phyloP scores from a whole-genome alignment of 2,797 vertebrate genomes.

The Smutsia gigantea region DNA sequence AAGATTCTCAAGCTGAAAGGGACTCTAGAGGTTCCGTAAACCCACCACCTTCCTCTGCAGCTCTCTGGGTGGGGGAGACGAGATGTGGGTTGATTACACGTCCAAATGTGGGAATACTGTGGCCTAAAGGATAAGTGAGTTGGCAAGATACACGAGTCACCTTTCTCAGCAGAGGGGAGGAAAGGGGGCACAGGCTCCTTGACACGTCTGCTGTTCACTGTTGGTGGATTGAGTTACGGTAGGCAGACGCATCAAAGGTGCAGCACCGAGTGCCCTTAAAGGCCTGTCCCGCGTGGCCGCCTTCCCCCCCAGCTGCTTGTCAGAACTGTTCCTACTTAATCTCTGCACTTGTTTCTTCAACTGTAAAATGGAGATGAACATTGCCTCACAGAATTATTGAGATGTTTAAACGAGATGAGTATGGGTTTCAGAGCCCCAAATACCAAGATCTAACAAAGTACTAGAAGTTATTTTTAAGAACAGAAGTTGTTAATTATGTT shows the following conservation, averaged over 20 bases:
- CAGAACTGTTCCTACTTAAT: background rate
- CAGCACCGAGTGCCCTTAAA: background rate
- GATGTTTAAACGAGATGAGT: background rate
- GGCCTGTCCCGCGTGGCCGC: background rate
- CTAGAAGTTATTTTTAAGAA: slow-evolving; percentile 12
- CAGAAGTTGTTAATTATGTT: background rate
- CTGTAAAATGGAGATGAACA: background rate
- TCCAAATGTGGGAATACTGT: background rate
- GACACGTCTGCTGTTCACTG: background rate
- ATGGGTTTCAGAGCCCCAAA: background rate
- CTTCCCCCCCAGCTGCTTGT: background rate
- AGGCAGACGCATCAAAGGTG: background rate
- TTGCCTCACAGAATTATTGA: background rate
- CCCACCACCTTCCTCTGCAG: background rate
- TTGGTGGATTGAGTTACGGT: background rate
- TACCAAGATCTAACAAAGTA: background rate
- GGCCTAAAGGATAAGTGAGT: slow-evolving; percentile 48
- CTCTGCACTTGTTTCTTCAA: background rate
- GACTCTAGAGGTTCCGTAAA: background rate
- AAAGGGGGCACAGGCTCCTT: background rate
- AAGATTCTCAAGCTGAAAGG: background rate
- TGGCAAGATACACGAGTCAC: slow-evolving; percentile 44
- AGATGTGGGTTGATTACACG: background rate
- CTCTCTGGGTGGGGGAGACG: background rate
- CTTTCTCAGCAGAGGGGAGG: background rate